These are phyloP conservation scores for Drosophila algonquin DNA, from an alignment of 2,888 invertebrate genomes.

Conservation along the genomic window DNA sequence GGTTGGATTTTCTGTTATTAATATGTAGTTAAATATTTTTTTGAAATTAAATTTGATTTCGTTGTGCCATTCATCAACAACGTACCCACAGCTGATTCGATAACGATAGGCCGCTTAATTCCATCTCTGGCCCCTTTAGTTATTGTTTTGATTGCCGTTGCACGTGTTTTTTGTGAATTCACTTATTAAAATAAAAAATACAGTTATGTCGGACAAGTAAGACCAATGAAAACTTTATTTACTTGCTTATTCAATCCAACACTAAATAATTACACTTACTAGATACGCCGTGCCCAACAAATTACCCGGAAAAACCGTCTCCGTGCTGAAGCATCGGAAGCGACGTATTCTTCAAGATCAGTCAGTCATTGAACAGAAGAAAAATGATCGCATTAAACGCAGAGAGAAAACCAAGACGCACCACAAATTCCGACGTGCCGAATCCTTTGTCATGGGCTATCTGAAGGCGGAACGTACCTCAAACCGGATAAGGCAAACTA, in stretches of 20 bases:
- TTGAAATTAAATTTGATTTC: too few species aligned
- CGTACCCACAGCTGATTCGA: too few species aligned
- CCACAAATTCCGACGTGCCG: slow-evolving; percentile 82
- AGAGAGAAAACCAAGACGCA: slow-evolving; percentile 67
- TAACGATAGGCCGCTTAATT: too few species aligned
- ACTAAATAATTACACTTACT: neutral
- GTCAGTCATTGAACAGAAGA: slow-evolving; percentile 78
- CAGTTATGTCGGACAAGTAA: slow-evolving; percentile 81
- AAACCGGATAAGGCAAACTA: slow-evolving; percentile 77
- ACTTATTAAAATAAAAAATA: slow-evolving; percentile 27
- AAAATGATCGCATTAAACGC: slow-evolving; percentile 75
- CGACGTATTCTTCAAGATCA: slow-evolving; percentile 82
- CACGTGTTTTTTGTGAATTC: slow-evolving; percentile 62
- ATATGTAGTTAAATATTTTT: too few species aligned
- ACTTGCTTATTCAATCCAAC: neutral
- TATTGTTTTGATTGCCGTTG: slow-evolving; percentile 70
- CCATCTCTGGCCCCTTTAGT: slow-evolving; percentile 22
- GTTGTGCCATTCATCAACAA: too few species aligned
- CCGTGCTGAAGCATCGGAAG: slow-evolving; percentile 83
- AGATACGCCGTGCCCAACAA: slow-evolving; percentile 84
- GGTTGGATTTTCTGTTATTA: too few species aligned
- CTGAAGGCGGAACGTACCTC: slow-evolving; percentile 82
- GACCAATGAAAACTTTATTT: slow-evolving; percentile 16
- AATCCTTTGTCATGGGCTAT: slow-evolving; percentile 83
- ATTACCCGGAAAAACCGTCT: slow-evolving; percentile 83